Evolutionary conservation across 2,888 invertebrate species (phyloP).

Genomic region (Caenorhabditis sp.): DNA sequence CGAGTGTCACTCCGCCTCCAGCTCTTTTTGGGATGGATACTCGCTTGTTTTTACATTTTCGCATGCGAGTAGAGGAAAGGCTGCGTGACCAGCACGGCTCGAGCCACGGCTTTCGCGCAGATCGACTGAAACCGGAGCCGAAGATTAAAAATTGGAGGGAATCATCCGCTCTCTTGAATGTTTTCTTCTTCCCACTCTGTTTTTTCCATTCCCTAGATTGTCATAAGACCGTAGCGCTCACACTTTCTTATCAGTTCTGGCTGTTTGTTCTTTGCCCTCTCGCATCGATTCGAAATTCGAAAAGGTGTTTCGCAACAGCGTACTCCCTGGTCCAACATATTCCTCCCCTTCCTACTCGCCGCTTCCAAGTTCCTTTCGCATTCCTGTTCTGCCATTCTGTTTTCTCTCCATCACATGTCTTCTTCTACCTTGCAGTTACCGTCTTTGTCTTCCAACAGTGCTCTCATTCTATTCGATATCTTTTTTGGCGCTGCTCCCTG

Average conservation of each 20-base stretch:
- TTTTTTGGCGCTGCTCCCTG: conserved; percentile 26
- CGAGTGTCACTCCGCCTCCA: conserved; percentile 12
- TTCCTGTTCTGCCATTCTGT: conserved; percentile 3
- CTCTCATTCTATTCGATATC: not conserved
- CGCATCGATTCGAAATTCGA: conserved; percentile 9
- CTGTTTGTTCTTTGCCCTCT: conserved; percentile 33
- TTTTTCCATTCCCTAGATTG: not conserved
- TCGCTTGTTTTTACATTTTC: conserved; percentile 15
- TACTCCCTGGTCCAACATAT: not conserved
- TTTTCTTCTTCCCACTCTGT: not conserved
- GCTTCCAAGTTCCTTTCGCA: conserved; percentile 1
- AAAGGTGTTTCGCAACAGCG: conserved; percentile 5
- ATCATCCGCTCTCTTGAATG: not conserved
- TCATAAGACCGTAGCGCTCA: not conserved
- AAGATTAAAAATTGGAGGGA: not conserved
- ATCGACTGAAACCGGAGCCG: not conserved
- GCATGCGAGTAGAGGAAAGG: not conserved
- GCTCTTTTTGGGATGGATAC: conserved; percentile 13
- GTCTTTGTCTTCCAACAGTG: not conserved
- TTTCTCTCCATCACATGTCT: not conserved
- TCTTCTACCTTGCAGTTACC: not conserved
- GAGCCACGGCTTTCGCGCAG: not conserved
- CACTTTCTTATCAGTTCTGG: conserved; percentile 22
- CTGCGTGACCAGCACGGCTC: not conserved
- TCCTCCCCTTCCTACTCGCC: not conserved